phyloP scores from a whole-genome alignment of 2,113 vertebrate species.

The Nesoenas mayeri region DNA sequence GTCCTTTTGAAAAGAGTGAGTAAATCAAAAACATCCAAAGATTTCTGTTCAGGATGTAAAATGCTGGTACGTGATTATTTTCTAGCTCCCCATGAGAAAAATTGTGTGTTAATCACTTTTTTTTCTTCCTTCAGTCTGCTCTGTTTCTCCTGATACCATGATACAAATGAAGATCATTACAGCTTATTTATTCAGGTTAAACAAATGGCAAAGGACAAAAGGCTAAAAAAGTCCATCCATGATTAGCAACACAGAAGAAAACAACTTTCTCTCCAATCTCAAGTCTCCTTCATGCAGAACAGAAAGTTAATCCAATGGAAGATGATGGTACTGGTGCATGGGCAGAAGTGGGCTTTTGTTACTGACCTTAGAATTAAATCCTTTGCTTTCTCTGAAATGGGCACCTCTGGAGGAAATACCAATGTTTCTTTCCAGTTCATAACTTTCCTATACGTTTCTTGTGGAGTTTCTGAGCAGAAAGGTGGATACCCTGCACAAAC shows the following conservation, averaged over 20 bases:
- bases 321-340: background rate
- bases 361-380: constrained; percentile 91
- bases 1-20: background rate
- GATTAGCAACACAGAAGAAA: background rate
- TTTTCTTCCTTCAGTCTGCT: background rate
- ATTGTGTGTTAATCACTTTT: background rate
- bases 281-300: background rate
- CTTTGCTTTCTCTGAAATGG: constrained; percentile 96
- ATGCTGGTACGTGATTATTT: background rate
- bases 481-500: constrained; percentile 89
- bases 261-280: background rate
- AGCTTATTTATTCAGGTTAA: background rate
- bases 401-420: constrained; percentile 95
- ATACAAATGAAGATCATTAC: background rate
- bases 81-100: background rate
- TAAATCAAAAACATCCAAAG: background rate
- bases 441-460: constrained; percentile 98
- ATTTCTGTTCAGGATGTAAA: background rate
- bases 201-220: background rate
- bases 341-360: background rate
- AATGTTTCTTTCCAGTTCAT: constrained; percentile 99
- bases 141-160: background rate
- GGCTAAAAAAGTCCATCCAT: background rate
- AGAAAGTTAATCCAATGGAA: background rate
- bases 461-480: constrained; percentile 97